Base-by-base conservation (phyloP, 2,888 invertebrate species). In the Argyra leucocephala region DNA sequence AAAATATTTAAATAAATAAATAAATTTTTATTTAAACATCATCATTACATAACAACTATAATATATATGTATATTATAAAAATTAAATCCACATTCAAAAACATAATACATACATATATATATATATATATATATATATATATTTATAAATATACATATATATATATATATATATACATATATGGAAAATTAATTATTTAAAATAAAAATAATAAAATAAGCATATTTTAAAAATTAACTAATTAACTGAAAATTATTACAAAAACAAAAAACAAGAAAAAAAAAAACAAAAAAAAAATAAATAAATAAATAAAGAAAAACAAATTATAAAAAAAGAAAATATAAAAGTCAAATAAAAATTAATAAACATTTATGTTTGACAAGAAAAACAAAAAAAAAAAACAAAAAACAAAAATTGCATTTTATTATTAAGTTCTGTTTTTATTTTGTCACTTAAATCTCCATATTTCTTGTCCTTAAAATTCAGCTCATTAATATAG, bases 191-290 rank as follows among this genome's bases (percentile, higher is more conserved):
- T 37, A 37, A 37, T 37, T 37, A 37, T 37, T 37, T 37, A 37
- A 37, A 26, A 12, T 10, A 37, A 37, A 37, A 37, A 26, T n/a
- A n/a, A n/a, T n/a, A 37, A 15, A 3, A 37, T 37, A 37, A 37
- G 37, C 37, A 37, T 37, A 37, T 37, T 37, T 37, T 37, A 37
- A 37, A 37, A 37, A 37, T 37, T 37, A 37, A 37, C 37, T 37
- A 37, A 37, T 37, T 37, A 37, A n/a, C 37, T 12, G 15, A 37
- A 9, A 37, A 37, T 37, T 37, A 37, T 37, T 37, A 37, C 12
- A 37, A 37, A 37, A 37, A 37, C 5, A 31, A 31, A 31, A 31
- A 31, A 31, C 5, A 37, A 37, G 5, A 37, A 9, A 37, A 9
- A 37, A 37, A 37, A 37, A 37, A 12, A 9, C 37, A 37, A 37